Conservation (phyloP, 1,140 invertebrate genomes). For the Thalassaphorura encarpata region DNA sequence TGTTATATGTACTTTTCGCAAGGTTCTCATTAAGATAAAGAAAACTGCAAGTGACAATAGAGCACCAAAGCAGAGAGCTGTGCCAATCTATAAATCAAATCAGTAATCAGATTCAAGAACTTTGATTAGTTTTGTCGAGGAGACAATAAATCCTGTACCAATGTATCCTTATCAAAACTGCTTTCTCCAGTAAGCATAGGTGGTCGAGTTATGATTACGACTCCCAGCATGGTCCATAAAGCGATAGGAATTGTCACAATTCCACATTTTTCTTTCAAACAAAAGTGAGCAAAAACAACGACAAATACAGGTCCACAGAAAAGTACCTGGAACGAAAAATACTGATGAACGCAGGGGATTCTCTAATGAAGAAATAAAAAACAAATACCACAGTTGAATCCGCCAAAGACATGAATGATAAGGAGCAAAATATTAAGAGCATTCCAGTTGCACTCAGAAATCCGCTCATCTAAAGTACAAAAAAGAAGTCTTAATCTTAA, state of each 20-base stretch:
- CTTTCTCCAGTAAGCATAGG: constrained; percentile 12
- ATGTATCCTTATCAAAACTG: not conserved
- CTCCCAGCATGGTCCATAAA: constrained; percentile 5
- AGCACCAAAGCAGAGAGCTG: not conserved
- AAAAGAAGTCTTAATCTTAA: too few species aligned
- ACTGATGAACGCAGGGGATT: too few species aligned
- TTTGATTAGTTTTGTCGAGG: not conserved
- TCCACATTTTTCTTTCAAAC: constrained; percentile 5
- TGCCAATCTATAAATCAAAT: constrained; percentile 8
- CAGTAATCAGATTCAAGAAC: not conserved
- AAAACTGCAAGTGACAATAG: not conserved
- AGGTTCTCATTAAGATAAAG: not conserved
- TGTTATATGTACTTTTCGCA: constrained; percentile 1
- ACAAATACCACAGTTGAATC: too few species aligned
- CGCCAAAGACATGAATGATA: too few species aligned
- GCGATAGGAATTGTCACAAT: constrained; percentile 4
- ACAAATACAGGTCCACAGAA: too few species aligned
- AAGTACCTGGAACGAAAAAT: too few species aligned
- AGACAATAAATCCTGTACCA: constrained; percentile 8
- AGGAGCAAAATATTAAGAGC: too few species aligned
- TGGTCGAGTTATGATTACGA: constrained; percentile 7
- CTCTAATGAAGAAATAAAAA: too few species aligned
- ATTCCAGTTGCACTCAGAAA: too few species aligned
- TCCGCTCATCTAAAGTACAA: too few species aligned
- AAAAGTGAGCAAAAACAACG: too few species aligned